Base-by-base conservation (phyloP, 2,888 invertebrate genomes). In the Diarsia dahlii region DNA sequence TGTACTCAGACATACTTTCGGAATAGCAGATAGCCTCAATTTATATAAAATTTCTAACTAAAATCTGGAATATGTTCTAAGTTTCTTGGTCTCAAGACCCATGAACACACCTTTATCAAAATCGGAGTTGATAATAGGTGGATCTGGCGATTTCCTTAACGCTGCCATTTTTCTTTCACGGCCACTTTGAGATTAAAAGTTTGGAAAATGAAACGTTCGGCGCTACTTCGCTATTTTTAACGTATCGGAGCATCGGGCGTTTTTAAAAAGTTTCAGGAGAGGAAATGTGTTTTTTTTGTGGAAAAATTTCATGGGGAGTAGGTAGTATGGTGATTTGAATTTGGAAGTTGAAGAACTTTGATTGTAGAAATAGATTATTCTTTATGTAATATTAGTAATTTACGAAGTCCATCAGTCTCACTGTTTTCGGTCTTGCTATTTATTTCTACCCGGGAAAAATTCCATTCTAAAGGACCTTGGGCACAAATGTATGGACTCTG, bases 161-260 rank as follows among this genome's bases (percentile, higher is more conserved):
- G 94, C 94, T 90, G 69, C 94, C 95, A 95, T 96, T 95, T 95
- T 96, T 96, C 96, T 95, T 95, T 95, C 96, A 96, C 96, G 95
- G 96, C 95, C 95, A 96, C 96, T 96, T 96, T 95, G 95, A 96
- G 96, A 96, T 96, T 96, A 96, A 96, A 96, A 96, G 95, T 96
- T 96, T 95, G 93, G 93, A 94, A 95, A 95, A 95, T 95, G 94
- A 95, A 95, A 95, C 95, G 95, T 96, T 93, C 88, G 89, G 88
- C 86, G 78, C 64, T 71, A 71, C 76, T 84, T 84, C 90, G 89
- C 91, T 90, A 88, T 89, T 89, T 84, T 85, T 85, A 84, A 88
- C 91, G 91, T 93, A 93, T 94, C 93, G 93, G 92, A 84, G 91
- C 90, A 91, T 91, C 89, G 91, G 90, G 90, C 87, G 90, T 82